phyloP scores from a whole-genome alignment of 2,888 invertebrate species.

The Ectobius pallidus region DNA sequence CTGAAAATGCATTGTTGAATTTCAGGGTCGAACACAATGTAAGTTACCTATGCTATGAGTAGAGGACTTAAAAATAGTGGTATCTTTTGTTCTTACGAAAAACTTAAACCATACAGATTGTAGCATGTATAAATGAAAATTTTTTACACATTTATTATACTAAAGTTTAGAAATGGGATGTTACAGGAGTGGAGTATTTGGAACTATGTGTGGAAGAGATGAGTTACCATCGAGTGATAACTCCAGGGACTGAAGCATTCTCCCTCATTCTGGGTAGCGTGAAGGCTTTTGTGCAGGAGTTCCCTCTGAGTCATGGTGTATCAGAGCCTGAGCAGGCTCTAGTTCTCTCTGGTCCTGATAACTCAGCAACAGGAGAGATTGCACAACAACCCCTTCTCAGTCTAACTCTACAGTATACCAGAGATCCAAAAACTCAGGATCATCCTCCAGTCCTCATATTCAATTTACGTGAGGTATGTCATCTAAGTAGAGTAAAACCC shows the following conservation, averaged over 20 bases:
- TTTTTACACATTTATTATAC: too few species aligned
- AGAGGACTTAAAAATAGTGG: too few species aligned
- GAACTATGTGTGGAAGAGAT: conserved; percentile 66
- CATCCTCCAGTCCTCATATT: conserved; percentile 60
- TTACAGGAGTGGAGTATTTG: conserved; percentile 65
- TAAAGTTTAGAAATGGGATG: too few species aligned
- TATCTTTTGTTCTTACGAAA: too few species aligned
- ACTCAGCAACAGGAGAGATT: neutral
- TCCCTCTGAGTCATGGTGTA: neutral
- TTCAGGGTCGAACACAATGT: too few species aligned
- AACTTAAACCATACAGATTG: too few species aligned
- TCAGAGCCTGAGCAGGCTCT: conserved; percentile 54
- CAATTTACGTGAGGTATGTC: conserved; percentile 57
- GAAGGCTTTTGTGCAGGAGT: conserved; percentile 60
- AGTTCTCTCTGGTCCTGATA: conserved; percentile 62
- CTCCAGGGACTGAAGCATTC: conserved; percentile 31
- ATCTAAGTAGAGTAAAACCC: too few species aligned
- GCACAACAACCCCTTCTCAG: conserved; percentile 51
- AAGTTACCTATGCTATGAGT: too few species aligned
- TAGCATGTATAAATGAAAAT: too few species aligned
- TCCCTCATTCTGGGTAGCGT: conserved; percentile 50
- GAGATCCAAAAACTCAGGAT: conserved; percentile 53
- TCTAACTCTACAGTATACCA: conserved; percentile 56
- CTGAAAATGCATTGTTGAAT: too few species aligned
- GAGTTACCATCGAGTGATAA: conserved; percentile 38